Conservation (phyloP, 1,140 invertebrate species). For the Ptiloglossa arizonensis region DNA sequence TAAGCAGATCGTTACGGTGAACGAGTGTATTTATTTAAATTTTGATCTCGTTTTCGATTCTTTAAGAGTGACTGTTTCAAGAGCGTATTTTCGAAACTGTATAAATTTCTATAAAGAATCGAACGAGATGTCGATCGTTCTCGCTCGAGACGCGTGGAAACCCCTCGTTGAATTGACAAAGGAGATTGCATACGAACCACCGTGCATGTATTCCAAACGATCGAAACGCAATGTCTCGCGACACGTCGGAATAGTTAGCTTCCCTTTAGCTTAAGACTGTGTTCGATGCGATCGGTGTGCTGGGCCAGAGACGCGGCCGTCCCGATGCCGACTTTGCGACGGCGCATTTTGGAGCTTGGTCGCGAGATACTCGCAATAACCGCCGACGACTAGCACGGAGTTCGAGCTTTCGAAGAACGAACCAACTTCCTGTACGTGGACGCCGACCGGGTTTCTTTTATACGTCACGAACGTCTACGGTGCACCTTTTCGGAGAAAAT, state of each 20-base stretch:
- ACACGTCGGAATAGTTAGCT: conserved; percentile 9
- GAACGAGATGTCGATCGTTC: no score
- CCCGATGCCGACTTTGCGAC: conserved; percentile 69
- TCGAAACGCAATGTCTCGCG: neutral
- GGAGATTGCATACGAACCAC: conserved; percentile 22
- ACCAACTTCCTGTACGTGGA: neutral
- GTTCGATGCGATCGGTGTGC: neutral
- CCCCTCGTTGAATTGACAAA: neutral
- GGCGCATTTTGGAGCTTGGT: conserved; percentile 66
- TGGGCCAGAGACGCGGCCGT: conserved; percentile 40
- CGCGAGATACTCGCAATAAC: conserved; percentile 49
- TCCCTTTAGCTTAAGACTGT: conserved; percentile 13
- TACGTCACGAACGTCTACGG: neutral
- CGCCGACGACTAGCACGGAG: neutral
- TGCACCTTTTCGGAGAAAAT: neutral
- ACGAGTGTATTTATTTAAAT: no score
- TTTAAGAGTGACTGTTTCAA: no score
- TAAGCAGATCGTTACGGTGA: no score
- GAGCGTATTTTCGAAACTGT: no score
- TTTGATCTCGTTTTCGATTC: no score
- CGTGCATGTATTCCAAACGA: neutral
- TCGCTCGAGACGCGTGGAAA: no score
- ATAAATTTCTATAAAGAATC: no score
- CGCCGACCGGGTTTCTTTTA: neutral
- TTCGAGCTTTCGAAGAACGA: no score